Percentiles rank a stretch among this genome's conserved stretches.
Conservation (phyloP, 2,797 vertebrate species). For the Sebastes itinus region DNA sequence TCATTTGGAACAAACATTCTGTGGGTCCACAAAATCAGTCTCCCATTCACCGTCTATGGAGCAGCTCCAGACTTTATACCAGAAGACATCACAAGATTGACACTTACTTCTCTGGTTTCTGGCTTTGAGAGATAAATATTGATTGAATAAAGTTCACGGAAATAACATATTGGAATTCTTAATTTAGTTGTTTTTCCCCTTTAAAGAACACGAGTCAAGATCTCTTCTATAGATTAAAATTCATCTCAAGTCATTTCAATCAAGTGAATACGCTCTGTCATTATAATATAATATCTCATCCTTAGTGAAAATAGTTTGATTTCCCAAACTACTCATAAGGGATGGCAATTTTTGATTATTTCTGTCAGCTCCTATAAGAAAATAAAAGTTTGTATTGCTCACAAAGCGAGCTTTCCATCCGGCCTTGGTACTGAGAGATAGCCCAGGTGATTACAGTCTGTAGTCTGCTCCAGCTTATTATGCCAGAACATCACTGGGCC, state of each 20-base stretch:
- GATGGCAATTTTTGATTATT: slow-evolving; percentile 36
- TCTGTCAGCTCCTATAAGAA: slow-evolving; percentile 16
- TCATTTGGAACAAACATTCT: too few species aligned
- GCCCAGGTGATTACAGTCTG: slow-evolving; percentile 70
- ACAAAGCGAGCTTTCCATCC: slow-evolving; percentile 37
- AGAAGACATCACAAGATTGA: too few species aligned
- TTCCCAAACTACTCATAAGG: slow-evolving; percentile 10
- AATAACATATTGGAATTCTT: too few species aligned
- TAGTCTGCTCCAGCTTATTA: slow-evolving; percentile 68
- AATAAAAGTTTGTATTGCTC: slow-evolving; percentile 38
- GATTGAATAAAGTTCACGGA: too few species aligned
- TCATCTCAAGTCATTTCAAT: slow-evolving; percentile 17
- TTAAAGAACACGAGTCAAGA: neutral
- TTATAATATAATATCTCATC: slow-evolving; percentile 9
- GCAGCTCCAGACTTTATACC: too few species aligned
- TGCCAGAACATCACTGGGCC: slow-evolving; percentile 73
- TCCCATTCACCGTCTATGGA: too few species aligned
- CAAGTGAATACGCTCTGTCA: slow-evolving; percentile 16
- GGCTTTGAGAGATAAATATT: too few species aligned
- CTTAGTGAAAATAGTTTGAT: slow-evolving; percentile 5
- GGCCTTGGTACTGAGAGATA: slow-evolving; percentile 51
- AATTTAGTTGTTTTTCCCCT: too few species aligned
- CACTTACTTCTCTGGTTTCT: too few species aligned
- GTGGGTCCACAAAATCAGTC: too few species aligned
- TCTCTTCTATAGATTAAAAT: slow-evolving; percentile 8